A percentile compares a stretch with the other conserved stretches of the same genome.
phyloP scores from a whole-genome alignment of 1,140 invertebrate species.

The Oncopodura yosiiana region DNA sequence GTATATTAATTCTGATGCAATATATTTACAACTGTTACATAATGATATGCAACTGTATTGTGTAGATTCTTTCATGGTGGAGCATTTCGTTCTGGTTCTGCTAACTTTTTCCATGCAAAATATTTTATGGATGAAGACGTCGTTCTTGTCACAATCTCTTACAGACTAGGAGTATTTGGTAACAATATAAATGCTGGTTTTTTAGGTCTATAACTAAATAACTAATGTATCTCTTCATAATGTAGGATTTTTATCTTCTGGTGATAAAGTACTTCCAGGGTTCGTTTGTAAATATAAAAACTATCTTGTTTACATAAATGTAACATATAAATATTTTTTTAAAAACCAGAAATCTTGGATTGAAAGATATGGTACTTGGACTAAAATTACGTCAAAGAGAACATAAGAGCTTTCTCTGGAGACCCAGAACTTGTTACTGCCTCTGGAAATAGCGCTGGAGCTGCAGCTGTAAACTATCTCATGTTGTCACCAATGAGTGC shows the following conservation, averaged over 20 bases:
- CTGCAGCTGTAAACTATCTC: not conserved
- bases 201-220: not conserved
- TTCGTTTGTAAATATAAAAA: no score
- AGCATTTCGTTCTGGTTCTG: conserved; percentile 43
- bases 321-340: no score
- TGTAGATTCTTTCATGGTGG: conserved; percentile 5
- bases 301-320: no score
- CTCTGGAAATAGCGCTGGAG: conserved; percentile 16
- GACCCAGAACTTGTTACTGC: conserved; percentile 10
- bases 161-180: conserved; percentile 50
- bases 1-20: no score
- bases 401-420: conserved; percentile 11
- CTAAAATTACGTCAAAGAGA: conserved; percentile 13
- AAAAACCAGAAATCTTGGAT: conserved; percentile 18
- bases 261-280: conserved; percentile 11
- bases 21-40: no score
- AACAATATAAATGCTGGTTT: not conserved
- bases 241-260: conserved; percentile 14
- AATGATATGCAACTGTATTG: no score
- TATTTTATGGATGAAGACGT: conserved; percentile 52
- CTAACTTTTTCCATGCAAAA: conserved; percentile 45
- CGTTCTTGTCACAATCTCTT: conserved; percentile 54
- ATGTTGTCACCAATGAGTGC: conserved; percentile 6
- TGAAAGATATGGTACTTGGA: conserved; percentile 13
- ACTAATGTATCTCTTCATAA: not conserved